These are phyloP conservation scores for Pygocentrus nattereri DNA, from an alignment of 2,797 vertebrate genomes.

Conservation along the genomic window DNA sequence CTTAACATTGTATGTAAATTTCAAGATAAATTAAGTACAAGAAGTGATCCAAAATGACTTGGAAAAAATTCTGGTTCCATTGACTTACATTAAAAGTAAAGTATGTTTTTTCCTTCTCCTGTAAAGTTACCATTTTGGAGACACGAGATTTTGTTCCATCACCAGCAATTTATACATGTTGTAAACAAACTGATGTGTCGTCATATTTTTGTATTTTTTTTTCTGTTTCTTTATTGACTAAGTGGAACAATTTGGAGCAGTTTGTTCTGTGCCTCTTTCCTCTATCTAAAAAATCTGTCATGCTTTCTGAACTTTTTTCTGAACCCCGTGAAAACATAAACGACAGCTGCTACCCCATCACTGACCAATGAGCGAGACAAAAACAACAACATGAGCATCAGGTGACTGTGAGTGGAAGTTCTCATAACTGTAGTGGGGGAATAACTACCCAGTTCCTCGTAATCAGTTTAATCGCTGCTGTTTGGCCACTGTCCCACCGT, in stretches of 20 bases:
- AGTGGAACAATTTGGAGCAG: not conserved
- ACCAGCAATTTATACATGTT: no score
- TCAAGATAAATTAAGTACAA: no score
- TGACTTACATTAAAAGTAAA: no score
- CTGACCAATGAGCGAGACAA: conserved; percentile 52
- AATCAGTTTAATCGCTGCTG: conserved; percentile 89
- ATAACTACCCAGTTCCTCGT: conserved; percentile 84
- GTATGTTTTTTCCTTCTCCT: no score
- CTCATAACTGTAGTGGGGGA: conserved; percentile 76
- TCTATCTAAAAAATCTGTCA: not conserved
- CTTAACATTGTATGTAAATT: no score
- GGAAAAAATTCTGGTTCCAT: no score
- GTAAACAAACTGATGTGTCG: no score
- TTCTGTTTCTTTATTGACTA: not conserved
- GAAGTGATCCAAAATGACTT: no score
- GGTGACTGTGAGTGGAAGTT: conserved; percentile 82
- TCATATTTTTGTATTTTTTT: no score
- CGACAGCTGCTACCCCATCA: not conserved
- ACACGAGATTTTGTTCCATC: no score
- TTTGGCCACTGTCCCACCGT: conserved; percentile 67
- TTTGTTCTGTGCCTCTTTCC: conserved; percentile 1
- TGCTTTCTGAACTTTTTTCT: not conserved
- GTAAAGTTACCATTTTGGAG: no score
- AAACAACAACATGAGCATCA: conserved; percentile 81
- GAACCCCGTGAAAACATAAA: not conserved